Conservation (phyloP, 1,140 invertebrate species). For the Leptinotarsa defecta region DNA sequence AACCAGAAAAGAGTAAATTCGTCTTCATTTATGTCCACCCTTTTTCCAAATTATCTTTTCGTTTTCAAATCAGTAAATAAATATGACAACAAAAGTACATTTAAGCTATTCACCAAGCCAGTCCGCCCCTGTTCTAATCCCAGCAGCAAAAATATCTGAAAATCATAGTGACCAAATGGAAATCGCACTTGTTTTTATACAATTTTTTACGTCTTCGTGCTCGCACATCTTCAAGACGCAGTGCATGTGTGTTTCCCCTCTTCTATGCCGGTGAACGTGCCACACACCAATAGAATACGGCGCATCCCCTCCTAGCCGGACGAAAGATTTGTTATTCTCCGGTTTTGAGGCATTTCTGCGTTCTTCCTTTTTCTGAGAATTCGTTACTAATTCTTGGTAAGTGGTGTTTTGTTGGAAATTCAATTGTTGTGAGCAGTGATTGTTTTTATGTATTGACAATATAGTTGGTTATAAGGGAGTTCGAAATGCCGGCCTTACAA, state of each 20-base stretch:
- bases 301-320: neutral
- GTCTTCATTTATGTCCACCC: no score
- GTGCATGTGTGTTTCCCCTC: neutral
- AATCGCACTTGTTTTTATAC: neutral
- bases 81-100: no score
- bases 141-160: no score
- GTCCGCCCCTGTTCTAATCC: neutral
- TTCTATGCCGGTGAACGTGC: neutral
- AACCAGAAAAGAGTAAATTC: no score
- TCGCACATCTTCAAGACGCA: neutral
- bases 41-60: no score
- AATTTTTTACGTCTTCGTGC: neutral
- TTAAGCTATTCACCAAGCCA: neutral
- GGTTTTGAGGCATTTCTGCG: constrained; percentile 5
- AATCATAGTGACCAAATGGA: neutral
- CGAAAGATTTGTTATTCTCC: neutral
- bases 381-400: neutral
- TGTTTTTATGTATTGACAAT: constrained; percentile 4
- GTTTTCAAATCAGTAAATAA: no score
- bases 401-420: neutral
- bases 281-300: neutral
- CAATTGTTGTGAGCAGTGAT: neutral
- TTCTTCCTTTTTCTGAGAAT: neutral
- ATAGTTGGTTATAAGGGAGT: neutral
- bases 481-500: neutral